Evolutionary conservation across 2,888 invertebrate genomes (phyloP).

Genomic region (Eristalis arbustorum): DNA sequence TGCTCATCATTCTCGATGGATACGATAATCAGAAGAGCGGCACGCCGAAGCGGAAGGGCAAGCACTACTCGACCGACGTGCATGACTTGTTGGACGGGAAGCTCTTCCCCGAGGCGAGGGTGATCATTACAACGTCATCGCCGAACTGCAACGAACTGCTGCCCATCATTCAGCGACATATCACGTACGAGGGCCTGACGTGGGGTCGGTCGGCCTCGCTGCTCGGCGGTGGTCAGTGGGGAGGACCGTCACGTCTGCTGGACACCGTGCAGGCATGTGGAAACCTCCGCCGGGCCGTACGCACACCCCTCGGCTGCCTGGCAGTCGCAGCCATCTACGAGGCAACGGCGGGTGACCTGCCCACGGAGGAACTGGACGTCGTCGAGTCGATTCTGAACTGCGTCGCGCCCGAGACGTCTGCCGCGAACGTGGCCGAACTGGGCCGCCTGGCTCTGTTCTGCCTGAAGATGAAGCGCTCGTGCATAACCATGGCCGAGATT

Average conservation of each 20-base stretch:
- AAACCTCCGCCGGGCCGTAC: conserved; percentile 79
- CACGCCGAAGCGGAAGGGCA: conserved; percentile 73
- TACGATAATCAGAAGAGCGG: conserved; percentile 79
- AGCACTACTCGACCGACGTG: conserved; percentile 80
- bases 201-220: conserved; percentile 81
- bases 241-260: conserved; percentile 79
- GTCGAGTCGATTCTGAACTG: conserved; percentile 78
- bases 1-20: conserved; percentile 82
- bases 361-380: conserved; percentile 77
- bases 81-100: conserved; percentile 82
- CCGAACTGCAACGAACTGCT: conserved; percentile 77
- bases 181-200: conserved; percentile 81
- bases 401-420: conserved; percentile 75
- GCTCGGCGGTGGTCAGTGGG: conserved; percentile 81
- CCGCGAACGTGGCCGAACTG: conserved; percentile 80
- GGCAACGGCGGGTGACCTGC: conserved; percentile 79
- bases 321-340: conserved; percentile 82
- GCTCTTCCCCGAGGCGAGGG: conserved; percentile 81
- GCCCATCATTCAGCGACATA: conserved; percentile 81
- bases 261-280: conserved; percentile 80
- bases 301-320: conserved; percentile 82
- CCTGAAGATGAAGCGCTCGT: conserved; percentile 80
- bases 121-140: conserved; percentile 81
- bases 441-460: conserved; percentile 81
- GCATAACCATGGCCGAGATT: conserved; percentile 81